Evolutionary conservation across 2,113 vertebrate species (phyloP), one percentile per base, ranked within the genome.

Genomic region (Hiodon tergisus): DNA sequence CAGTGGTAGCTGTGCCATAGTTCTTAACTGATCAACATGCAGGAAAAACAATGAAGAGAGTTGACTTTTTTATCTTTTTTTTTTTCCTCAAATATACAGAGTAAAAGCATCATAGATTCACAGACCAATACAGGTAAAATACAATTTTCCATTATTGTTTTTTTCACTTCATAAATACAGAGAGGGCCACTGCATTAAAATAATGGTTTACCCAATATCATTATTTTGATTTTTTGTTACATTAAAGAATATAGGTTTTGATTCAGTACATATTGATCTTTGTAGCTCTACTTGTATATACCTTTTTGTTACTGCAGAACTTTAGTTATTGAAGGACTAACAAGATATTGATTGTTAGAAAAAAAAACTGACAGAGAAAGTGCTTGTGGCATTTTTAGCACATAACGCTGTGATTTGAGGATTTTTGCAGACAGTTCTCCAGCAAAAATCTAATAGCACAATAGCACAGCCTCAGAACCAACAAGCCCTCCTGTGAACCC

Each of bases 31-130:
- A 31, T 31, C 31, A 31, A 31, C 11, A 3, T 58, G 6, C 0
- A 81, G 74, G 16, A 58, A 76, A 77, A 78, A 73, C 72, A 76
- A 71, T 70, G 83, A 80, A 82, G 79, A 85, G 82, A 58, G 86
- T 81, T 85, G 81, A 82, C 77, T 78, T 76, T 63, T 79, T 70
- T 9, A 31, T 78, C 79, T 73, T 72, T 47, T 72, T 69, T 90
- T 83, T 91, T 88, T 89, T 89, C 82, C 84, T 86, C 87, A 90
- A 91, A 91, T 92, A 89, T 90, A 92, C 90, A 92, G 89, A 90
- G 88, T 85, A 89, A 90, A 87, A 88, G 87, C 88, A 89, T 90
- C 87, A 91, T 87, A 89, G 85, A 85, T 88, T 91, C 90, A 92
- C 88, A 88, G 86, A 91, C 86, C 86, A 83, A 86, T 86, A 92